Evolutionary conservation across 2,888 invertebrate genomes (phyloP).

Genomic region (Leptopilina drosophilae): DNA sequence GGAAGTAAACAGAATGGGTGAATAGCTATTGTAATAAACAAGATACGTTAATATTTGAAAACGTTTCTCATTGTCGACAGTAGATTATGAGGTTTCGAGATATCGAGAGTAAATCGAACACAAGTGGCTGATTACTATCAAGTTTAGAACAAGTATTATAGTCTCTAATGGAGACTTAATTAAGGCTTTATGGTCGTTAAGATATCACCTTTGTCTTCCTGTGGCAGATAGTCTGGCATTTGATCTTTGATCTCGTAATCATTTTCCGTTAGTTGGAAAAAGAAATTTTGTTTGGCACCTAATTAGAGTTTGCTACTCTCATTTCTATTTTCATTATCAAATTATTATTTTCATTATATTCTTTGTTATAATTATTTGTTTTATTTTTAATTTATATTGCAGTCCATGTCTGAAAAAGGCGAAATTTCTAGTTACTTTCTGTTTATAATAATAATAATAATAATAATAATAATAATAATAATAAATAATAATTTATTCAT

Average conservation of each 20-base stretch:
- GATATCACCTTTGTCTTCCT: constrained; percentile 20
- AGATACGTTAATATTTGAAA: not conserved
- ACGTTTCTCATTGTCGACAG: not conserved
- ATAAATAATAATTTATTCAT: no score
- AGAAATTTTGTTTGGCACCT: not conserved
- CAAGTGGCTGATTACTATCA: constrained; percentile 7
- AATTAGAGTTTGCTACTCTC: no score
- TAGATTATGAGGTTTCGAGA: not conserved
- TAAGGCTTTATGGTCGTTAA: constrained; percentile 18
- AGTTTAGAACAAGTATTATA: not conserved
- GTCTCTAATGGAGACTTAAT: constrained; percentile 13
- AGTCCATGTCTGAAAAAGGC: no score
- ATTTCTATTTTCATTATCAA: no score
- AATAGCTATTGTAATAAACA: no score
- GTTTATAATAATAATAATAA: no score
- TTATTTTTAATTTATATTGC: no score
- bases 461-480: no score
- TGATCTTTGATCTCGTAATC: constrained; percentile 6
- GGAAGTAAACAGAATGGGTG: no score
- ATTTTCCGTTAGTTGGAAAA: not conserved
- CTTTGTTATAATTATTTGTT: no score
- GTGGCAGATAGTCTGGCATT: not conserved
- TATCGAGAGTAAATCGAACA: constrained; percentile 11
- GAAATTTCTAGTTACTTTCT: no score
- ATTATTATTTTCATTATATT: no score